Conservation (phyloP, 2,797 vertebrate species). For the Xenopus petersii region DNA sequence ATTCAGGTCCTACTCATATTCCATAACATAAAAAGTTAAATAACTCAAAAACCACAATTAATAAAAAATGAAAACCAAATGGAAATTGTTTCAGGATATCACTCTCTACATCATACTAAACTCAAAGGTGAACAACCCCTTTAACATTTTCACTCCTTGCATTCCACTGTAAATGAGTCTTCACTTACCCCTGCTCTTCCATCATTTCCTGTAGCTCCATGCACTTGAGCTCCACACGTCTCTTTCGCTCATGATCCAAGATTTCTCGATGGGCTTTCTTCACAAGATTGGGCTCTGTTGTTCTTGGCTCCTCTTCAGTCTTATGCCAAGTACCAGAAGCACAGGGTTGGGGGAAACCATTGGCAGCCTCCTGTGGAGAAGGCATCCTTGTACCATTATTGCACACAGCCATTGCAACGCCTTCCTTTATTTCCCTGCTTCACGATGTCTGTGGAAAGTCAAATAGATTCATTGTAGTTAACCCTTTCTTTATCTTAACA, state of each 20-base stretch:
- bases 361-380: slow-evolving; percentile 82
- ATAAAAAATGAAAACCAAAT: no score
- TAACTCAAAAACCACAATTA: no score
- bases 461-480: slow-evolving; percentile 30
- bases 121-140: no score
- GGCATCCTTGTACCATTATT: slow-evolving; percentile 82
- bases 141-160: neutral
- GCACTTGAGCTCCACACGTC: slow-evolving; percentile 95
- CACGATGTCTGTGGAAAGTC: slow-evolving; percentile 52
- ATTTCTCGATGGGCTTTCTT: slow-evolving; percentile 95
- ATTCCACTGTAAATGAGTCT: accelerated
- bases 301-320: slow-evolving; percentile 67
- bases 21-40: no score
- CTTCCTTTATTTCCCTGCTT: slow-evolving; percentile 57
- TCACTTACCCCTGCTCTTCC: slow-evolving; percentile 95
- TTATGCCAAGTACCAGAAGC: slow-evolving; percentile 73
- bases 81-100: no score
- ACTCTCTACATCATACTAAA: no score
- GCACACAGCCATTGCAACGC: slow-evolving; percentile 66
- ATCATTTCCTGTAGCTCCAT: slow-evolving; percentile 99
- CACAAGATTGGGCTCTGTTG: slow-evolving; percentile 76
- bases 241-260: slow-evolving; percentile 93
- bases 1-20: no score
- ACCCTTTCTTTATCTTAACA: slow-evolving; percentile 23
- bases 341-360: slow-evolving; percentile 75